A percentile compares a stretch with the other conserved stretches of the same genome.
Evolutionary conservation across 2,888 invertebrate species (phyloP).

Genomic region (Lasioglossum lativentre): DNA sequence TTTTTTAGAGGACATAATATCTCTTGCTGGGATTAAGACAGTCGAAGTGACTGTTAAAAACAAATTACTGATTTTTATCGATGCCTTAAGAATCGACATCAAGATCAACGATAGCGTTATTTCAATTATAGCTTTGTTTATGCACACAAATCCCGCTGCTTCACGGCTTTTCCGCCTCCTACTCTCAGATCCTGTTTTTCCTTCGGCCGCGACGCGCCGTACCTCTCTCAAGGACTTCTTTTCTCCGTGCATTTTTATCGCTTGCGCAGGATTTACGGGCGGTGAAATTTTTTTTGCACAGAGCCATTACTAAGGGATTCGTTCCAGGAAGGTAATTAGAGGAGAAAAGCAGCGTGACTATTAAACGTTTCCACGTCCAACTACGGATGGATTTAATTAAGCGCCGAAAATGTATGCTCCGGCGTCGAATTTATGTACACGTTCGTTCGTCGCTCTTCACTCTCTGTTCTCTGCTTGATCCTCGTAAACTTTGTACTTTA

Average conservation of each 20-base stretch:
- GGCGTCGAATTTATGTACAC: constrained; percentile 21
- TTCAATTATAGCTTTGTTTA: constrained; percentile 30
- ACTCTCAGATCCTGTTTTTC: constrained; percentile 16
- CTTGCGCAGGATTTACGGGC: constrained; percentile 28
- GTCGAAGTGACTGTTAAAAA: neutral
- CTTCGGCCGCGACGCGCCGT: neutral
- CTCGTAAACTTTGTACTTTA: constrained; percentile 18
- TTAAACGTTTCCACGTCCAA: constrained; percentile 40
- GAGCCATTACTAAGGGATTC: constrained; percentile 41
- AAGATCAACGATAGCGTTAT: neutral
- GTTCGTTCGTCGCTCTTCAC: constrained; percentile 6
- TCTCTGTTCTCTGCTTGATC: neutral
- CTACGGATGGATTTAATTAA: constrained; percentile 43
- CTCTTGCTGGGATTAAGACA: neutral
- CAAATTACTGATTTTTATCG: neutral
- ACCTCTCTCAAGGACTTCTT: constrained; percentile 33
- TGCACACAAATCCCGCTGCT: neutral
- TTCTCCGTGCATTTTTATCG: constrained; percentile 43
- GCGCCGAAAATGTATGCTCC: constrained; percentile 10
- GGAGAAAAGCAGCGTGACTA: constrained; percentile 27
- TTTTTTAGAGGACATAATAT: neutral
- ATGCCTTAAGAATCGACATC: neutral
- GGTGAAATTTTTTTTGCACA: constrained; percentile 24
- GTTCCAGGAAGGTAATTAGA: constrained; percentile 41
- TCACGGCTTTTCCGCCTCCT: neutral